Conservation (phyloP, 2,113 vertebrate species). For the Coptodon rendalli region DNA sequence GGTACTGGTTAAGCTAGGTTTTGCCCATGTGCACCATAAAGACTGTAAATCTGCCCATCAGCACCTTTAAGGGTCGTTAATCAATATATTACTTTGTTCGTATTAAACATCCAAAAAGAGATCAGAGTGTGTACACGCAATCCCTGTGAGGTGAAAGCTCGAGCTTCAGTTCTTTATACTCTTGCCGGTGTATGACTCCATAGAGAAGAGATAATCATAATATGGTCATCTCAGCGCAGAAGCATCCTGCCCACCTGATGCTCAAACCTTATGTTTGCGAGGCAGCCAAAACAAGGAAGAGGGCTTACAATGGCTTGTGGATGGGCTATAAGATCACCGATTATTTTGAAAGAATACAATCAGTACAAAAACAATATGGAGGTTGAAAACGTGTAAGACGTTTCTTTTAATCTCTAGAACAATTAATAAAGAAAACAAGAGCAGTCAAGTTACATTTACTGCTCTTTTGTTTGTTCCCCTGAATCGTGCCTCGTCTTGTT, state of each 20-base stretch:
- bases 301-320: background rate
- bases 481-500: background rate
- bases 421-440: background rate
- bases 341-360: background rate
- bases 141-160: background rate
- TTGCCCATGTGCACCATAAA: background rate
- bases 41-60: background rate
- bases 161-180: background rate
- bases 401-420: background rate
- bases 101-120: background rate
- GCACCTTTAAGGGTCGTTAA: background rate
- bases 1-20: background rate
- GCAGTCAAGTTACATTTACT: background rate
- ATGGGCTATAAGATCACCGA: background rate
- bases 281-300: background rate
- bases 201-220: background rate
- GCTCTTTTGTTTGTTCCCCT: background rate
- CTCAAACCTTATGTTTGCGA: background rate
- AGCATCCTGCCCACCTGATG: background rate
- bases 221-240: background rate
- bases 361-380: background rate
- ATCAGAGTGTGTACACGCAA: background rate
- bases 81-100: background rate
- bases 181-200: background rate
- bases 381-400: background rate